phyloP scores from a whole-genome alignment of 2,113 vertebrate genomes.

The Pterophyllum scalare region DNA sequence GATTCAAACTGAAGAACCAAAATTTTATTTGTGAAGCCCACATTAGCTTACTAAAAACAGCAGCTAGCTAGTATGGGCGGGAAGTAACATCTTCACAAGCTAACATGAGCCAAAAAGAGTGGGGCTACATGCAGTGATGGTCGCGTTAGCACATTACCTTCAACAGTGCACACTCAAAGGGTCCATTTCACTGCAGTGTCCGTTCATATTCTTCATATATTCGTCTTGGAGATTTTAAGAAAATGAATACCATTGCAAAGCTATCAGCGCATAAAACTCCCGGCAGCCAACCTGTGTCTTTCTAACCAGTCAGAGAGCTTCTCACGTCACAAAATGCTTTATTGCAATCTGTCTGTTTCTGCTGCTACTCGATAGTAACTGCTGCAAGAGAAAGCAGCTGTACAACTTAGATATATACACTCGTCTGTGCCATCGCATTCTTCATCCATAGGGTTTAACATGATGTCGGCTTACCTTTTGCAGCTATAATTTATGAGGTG shows the following conservation, averaged over 20 bases:
- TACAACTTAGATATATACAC: no score
- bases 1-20: neutral
- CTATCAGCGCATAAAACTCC: neutral
- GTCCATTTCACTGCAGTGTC: neutral
- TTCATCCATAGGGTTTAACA: no score
- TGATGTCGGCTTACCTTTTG: no score
- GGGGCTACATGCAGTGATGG: neutral
- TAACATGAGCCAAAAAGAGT: neutral
- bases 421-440: no score
- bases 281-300: fast-evolving
- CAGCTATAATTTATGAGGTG: neutral
- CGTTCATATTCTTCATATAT: neutral
- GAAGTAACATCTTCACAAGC: neutral
- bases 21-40: neutral
- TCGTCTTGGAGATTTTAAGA: neutral
- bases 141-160: neutral
- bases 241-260: neutral
- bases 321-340: neutral
- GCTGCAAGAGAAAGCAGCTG: no score
- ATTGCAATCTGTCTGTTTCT: no score
- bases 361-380: no score
- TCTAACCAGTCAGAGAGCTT: no score
- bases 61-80: neutral
- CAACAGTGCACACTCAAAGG: neutral
- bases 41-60: neutral